Conservation (phyloP, 2,888 invertebrate species). For the Periphyllus acericola region DNA sequence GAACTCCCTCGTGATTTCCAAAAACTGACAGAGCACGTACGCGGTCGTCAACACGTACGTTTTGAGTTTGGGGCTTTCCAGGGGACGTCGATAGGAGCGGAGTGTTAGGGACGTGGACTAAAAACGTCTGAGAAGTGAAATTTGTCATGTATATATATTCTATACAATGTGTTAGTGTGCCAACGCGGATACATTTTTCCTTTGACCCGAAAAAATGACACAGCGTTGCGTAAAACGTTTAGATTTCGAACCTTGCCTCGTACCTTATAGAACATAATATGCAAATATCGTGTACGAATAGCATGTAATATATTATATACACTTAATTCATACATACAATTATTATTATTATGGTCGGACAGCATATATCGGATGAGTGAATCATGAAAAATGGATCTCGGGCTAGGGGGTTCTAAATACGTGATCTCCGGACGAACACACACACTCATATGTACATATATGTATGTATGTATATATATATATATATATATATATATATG, state of each 20-base stretch:
- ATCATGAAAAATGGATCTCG: conserved; percentile 8
- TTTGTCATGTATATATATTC: conserved; percentile 7
- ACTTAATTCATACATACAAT: neutral
- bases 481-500: neutral
- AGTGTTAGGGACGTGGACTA: neutral
- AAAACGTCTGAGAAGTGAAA: conserved; percentile 25
- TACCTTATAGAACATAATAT: neutral
- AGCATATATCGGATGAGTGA: neutral
- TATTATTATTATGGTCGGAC: conserved; percentile 3
- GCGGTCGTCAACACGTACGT: conserved; percentile 8
- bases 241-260: neutral
- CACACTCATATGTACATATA: too few relatives aligned
- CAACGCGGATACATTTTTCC: neutral
- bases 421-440: neutral
- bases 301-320: neutral
- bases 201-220: neutral
- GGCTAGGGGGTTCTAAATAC: neutral
- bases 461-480: too few relatives aligned
- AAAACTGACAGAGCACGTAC: conserved; percentile 44
- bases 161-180: neutral
- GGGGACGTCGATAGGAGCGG: neutral
- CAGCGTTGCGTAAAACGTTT: neutral
- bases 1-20: conserved; percentile 11
- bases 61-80: neutral
- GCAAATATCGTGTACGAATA: neutral